Conservation (phyloP, 2,888 invertebrate species). For the Oegoconia quadripuncta region DNA sequence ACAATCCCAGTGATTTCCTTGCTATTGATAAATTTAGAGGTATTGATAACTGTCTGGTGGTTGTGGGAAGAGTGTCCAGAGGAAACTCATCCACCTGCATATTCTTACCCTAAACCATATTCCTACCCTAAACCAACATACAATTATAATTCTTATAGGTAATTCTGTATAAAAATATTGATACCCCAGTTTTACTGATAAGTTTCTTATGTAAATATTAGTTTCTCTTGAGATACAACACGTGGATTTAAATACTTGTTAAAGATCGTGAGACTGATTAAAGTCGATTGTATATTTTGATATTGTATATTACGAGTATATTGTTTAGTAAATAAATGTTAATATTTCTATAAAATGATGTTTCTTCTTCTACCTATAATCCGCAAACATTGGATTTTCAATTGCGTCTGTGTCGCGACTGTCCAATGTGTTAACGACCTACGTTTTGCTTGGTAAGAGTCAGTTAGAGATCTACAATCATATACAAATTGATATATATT, state of each 20-base stretch:
- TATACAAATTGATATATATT: too few species aligned
- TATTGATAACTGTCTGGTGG: conserved; percentile 69
- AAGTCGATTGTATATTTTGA: too few species aligned
- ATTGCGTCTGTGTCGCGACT: too few species aligned
- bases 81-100: conserved; percentile 19
- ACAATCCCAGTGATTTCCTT: conserved; percentile 62
- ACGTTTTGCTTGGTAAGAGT: too few species aligned
- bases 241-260: too few species aligned
- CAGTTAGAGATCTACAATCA: too few species aligned
- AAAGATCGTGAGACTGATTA: conserved; percentile 13
- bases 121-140: conserved; percentile 36
- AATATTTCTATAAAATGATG: too few species aligned
- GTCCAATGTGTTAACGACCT: too few species aligned
- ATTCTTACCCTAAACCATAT: conserved; percentile 35
- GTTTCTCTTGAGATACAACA: conserved; percentile 18
- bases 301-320: too few species aligned
- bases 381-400: too few species aligned
- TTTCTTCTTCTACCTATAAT: too few species aligned
- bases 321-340: too few species aligned
- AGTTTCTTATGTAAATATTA: conserved; percentile 1
- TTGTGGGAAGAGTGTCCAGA: conserved; percentile 68
- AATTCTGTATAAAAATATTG: conserved; percentile 12
- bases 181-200: conserved; percentile 34
- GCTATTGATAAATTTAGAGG: conserved; percentile 62
- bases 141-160: conserved; percentile 40